Evolutionary conservation across 53 echinoderm and acorn worm species (phyloP).

Genomic region (Apostichopus leukothele): DNA sequence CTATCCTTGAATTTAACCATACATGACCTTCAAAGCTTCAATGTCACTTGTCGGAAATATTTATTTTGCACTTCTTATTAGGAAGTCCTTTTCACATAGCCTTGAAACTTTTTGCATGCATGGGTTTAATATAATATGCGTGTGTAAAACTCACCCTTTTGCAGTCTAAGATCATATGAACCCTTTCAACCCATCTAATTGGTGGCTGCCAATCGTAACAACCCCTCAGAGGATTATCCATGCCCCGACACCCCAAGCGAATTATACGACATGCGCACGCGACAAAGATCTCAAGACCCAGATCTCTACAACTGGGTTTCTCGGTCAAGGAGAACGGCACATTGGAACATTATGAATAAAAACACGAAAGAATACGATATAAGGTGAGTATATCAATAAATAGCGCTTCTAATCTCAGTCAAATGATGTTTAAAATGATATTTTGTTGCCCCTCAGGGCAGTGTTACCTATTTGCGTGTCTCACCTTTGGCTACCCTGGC

Average conservation of each 20-base stretch:
- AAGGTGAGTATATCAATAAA: not conserved
- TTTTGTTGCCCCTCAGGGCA: slow-evolving; percentile 27
- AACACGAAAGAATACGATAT: slow-evolving; percentile 1
- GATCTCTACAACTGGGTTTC: not conserved
- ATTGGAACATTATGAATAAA: slow-evolving; percentile 11
- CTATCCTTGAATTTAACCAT: not conserved
- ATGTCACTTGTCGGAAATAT: slow-evolving; percentile 16
- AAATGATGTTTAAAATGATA: slow-evolving; percentile 24
- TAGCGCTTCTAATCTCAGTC: not conserved
- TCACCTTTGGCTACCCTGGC: slow-evolving; percentile 22
- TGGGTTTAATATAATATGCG: too few species aligned
- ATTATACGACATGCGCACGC: slow-evolving; percentile 42
- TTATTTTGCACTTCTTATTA: not conserved
- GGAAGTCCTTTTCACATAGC: too few species aligned
- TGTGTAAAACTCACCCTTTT: not conserved
- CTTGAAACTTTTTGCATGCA: too few species aligned
- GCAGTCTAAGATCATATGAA: not conserved
- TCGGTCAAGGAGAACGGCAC: slow-evolving; percentile 21
- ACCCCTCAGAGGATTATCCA: slow-evolving; percentile 43
- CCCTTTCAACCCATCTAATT: slow-evolving; percentile 41
- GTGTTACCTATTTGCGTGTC: slow-evolving; percentile 24
- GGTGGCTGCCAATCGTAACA: slow-evolving; percentile 44
- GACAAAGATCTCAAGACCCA: not conserved
- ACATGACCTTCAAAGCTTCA: slow-evolving; percentile 11
- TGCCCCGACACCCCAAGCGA: slow-evolving; percentile 38